Evolutionary conservation across 2,113 vertebrate genomes (phyloP), one percentile per base, ranked within the genome.

Genomic region (Silurus glanis): DNA sequence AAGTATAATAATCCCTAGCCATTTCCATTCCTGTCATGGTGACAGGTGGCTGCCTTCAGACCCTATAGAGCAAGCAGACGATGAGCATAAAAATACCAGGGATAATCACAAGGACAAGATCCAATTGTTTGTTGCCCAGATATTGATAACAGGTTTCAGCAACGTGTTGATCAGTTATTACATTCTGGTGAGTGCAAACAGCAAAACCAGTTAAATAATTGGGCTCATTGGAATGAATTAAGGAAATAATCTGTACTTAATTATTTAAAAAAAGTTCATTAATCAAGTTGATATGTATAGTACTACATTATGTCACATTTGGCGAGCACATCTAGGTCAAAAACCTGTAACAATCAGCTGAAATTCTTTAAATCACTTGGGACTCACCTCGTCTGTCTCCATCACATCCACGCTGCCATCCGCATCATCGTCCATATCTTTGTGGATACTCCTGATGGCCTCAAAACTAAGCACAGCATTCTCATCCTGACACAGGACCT

Each of bases 381-480:
- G 6, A 25, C 93, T 91, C 45, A 99, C 97, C 97, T 95, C 97
- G 0, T 97, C 96, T 0, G 97, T 99, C 93, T 99, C 97, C 8
- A 93, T 93, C 0, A 95, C 94, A 45, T 99, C 97, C 92, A 99
- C 97, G 0, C 96, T 96, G 69, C 98, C 98, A 1, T 99, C 97
- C 14, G 96, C 97, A 0, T 98, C 98, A 0, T 99, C 97, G 6
- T 99, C 98, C 97, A 99, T 98, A 93, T 96, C 95, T 5, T 96
- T 97, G 94, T 99, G 97, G 92, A 99, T 96, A 93, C 93, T 96
- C 91, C 96, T 94, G 79, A 99, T 96, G 0, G 97, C 96, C 88
- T 97, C 97, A 0, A 97, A 99, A 90, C 97, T 98, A 87, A 98
- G 96, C 90, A 95, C 89, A 45, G 97, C 93, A 0, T 96, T 96